Evolutionary conservation across 1,140 invertebrate species (phyloP).

Genomic region (Drosophila cardini): DNA sequence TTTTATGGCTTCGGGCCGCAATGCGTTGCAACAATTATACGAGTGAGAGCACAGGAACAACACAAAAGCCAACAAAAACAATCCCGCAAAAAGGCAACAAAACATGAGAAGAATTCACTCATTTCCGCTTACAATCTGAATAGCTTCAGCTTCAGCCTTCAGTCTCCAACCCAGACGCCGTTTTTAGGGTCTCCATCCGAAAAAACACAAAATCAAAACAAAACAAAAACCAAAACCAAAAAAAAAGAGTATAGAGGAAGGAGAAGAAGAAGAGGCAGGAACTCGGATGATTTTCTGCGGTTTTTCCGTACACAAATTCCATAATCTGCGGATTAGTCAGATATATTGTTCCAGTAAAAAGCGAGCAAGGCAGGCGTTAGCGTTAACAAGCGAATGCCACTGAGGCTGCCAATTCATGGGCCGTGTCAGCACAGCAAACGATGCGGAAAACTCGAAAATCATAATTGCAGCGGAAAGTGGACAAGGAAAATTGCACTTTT

Average conservation of each 20-base stretch:
- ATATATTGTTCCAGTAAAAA: conserved; percentile 40
- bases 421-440: conserved; percentile 35
- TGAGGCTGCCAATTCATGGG: conserved; percentile 41
- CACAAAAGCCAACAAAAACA: conserved; percentile 39
- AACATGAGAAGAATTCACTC: conserved; percentile 66
- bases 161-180: conserved; percentile 19
- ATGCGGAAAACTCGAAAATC: conserved; percentile 48
- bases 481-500: conserved; percentile 14
- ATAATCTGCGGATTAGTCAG: conserved; percentile 67
- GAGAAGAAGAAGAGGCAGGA: neutral
- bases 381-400: conserved; percentile 58
- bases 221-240: conserved; percentile 36
- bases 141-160: conserved; percentile 31
- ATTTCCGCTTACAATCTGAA: conserved; percentile 70
- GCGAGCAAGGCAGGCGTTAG: conserved; percentile 43
- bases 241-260: neutral
- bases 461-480: conserved; percentile 36
- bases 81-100: conserved; percentile 48
- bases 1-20: conserved; percentile 76
- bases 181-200: conserved; percentile 22
- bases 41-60: conserved; percentile 67
- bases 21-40: conserved; percentile 79
- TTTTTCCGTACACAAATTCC: conserved; percentile 62
- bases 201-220: conserved; percentile 4
- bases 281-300: conserved; percentile 32